Base-by-base conservation (phyloP, 2,113 vertebrate species). In the Lycocorax pyrrhopterus region DNA sequence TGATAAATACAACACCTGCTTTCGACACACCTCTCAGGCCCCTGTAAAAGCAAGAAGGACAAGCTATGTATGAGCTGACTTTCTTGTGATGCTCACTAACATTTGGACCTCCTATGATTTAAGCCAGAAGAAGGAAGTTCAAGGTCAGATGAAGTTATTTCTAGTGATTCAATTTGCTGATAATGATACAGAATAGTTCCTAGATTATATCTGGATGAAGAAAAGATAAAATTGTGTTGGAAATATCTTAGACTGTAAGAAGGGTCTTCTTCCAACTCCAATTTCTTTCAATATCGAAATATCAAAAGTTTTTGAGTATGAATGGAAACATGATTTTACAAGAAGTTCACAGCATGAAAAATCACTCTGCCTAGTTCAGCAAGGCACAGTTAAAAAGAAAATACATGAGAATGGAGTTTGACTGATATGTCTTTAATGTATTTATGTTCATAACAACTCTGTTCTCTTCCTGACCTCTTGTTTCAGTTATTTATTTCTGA, bases 401-500 rank as follows among this genome's bases (percentile, higher is more conserved):
- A 92, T 93, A 52, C 7, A 86, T 73, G 51, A 77, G 69, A 93
- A 92, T 58, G n/a, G 52, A 81, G 64, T 80, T 94, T 93, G 93
- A 96, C 82, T 81, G 91, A 88, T 87, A 86, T 0, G 1, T 83
- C 74, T 94, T 90, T 96, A 96, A 93, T 82, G 52, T 82, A 95
- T 96, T 94, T 95, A 89, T 74, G 82, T 69, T 92, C 43, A 20
- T 59, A 82, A 72, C 19, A 69, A 68, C 69, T 94, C 83, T 63
- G 47, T 94, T 90, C 84, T 91, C 60, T 96, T 94, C 67, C 73
- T 91, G 93, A 92, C 58, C 88, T 96, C 95, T 93, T 73, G 9
- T 64, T 93, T 56, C 68, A 85, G 49, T 95, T 94, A 71, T 88
- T 97, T 91, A 93, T 96, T 97, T 96, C 94, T 81, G 89, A 87